Percentiles rank a stretch among this genome's conserved stretches.
phyloP scores from a whole-genome alignment of 1,140 invertebrate species.

The Danaus plexippus region DNA sequence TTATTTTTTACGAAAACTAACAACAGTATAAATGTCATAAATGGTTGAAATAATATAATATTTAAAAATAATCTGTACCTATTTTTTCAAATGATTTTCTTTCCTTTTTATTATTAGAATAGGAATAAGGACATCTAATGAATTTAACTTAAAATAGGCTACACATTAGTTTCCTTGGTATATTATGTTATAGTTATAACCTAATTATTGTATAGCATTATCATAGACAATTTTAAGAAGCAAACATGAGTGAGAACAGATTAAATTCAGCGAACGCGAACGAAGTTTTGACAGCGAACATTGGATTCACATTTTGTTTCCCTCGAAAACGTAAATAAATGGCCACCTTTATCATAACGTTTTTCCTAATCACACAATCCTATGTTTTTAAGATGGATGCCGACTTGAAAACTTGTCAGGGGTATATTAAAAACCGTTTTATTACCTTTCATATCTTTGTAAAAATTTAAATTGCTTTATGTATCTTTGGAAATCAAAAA shows the following conservation, averaged over 20 bases:
- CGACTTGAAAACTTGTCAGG: slow-evolving; percentile 37
- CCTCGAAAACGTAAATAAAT: slow-evolving; percentile 66
- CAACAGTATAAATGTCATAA: neutral
- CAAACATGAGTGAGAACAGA: slow-evolving; percentile 14
- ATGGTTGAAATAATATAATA: neutral
- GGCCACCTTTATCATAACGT: slow-evolving; percentile 66
- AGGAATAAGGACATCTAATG: no score
- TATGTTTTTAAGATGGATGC: slow-evolving; percentile 68
- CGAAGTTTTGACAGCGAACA: slow-evolving; percentile 48
- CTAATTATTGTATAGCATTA: neutral
- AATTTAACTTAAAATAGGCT: no score
- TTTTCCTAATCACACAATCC: slow-evolving; percentile 56
- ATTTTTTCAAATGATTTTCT: no score
- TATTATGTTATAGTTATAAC: no score
- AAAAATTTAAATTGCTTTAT: slow-evolving; percentile 18
- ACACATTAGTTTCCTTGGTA: no score
- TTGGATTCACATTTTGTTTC: slow-evolving; percentile 40
- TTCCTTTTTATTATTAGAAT: no score
- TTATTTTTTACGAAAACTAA: neutral
- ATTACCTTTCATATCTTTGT: neutral
- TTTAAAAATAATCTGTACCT: no score
- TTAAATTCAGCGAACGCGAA: slow-evolving; percentile 30
- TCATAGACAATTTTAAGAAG: slow-evolving; percentile 18
- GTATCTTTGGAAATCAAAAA: slow-evolving; percentile 42
- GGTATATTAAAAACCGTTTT: slow-evolving; percentile 28